Evolutionary conservation across 2,113 vertebrate species (phyloP), one percentile per base, ranked within the genome.

Genomic region (Anser cygnoides): DNA sequence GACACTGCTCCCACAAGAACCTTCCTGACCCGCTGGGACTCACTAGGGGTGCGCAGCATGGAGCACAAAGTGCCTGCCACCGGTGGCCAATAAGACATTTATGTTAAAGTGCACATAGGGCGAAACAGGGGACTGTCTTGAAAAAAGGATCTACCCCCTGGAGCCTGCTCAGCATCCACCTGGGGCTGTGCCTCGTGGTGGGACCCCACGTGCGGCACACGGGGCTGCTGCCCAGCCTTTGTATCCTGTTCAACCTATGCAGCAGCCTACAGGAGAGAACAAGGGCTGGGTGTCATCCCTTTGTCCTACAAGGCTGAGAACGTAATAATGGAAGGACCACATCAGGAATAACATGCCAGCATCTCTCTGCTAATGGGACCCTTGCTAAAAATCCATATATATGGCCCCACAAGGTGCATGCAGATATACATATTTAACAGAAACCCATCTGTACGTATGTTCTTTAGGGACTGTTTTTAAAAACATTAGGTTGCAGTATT

Each of bases 401-500:
- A 55, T 8, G 61, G 80, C n/a, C 73, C 39, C 2, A 4, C 63
- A 82, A 84, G n/a, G 46, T 57, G 57, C 1, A 0, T 52, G 76
- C 15, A 71, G 68, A 67, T 13, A 90, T 46, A 55, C 0, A 0
- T 63, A 78, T 29, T 50, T 72, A 66, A 41, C 46, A 88, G 63
- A 81, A 93, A 84, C 35, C 52, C 82, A 77, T 81, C 87, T 72
- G 84, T 25, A 66, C 7, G 17, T 21, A 5, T 17, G 29, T 54
- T 92, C 77, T 54, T 81, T 74, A 84, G 58, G 76, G 83, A 68
- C 29, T 58, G 73, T 84, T 89, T 70, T 89, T 9, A 82, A 91
- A 94, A 89, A 70, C 67, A 62, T 93, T 73, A 83, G 55, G 62
- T 87, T 95, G 70, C 84, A 96, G 70, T 89, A 93, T 79, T 93